phyloP scores from a whole-genome alignment of 2,113 vertebrate species.

The Puntigrus tetrazona region DNA sequence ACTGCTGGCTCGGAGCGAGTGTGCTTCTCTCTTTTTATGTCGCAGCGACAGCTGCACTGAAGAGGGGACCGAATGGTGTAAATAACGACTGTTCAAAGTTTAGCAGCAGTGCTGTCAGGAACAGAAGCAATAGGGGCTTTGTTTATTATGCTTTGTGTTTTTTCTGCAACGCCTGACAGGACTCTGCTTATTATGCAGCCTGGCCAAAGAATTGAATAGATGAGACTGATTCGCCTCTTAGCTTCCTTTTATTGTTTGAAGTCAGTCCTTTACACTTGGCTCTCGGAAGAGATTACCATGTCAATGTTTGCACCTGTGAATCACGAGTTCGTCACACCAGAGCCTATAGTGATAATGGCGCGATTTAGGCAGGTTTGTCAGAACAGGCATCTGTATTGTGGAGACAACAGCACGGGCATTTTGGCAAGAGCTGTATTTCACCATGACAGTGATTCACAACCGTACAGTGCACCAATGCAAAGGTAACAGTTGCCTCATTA shows the following conservation, averaged over 20 bases:
- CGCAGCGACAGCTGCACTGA: slow-evolving; percentile 67
- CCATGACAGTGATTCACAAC: slow-evolving; percentile 43
- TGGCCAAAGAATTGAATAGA: slow-evolving; percentile 60
- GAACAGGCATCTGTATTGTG: slow-evolving; percentile 32
- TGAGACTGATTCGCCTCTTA: slow-evolving; percentile 55
- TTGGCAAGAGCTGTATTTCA: slow-evolving; percentile 39
- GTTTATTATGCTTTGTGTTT: slow-evolving; percentile 68
- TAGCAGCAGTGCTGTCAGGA: slow-evolving; percentile 64
- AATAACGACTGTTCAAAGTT: slow-evolving; percentile 67
- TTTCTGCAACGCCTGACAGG: slow-evolving; percentile 64
- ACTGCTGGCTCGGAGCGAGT: slow-evolving; percentile 28
- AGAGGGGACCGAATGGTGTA: slow-evolving; percentile 55
- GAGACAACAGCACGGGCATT: slow-evolving; percentile 17
- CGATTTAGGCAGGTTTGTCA: slow-evolving; percentile 20
- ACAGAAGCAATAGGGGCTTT: slow-evolving; percentile 64
- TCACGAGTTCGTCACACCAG: slow-evolving; percentile 59
- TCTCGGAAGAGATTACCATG: slow-evolving; percentile 71
- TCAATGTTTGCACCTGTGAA: slow-evolving; percentile 68
- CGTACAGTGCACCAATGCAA: slow-evolving; percentile 33
- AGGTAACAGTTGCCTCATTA: slow-evolving; percentile 39
- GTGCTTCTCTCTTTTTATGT: slow-evolving; percentile 57
- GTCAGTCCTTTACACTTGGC: slow-evolving; percentile 48
- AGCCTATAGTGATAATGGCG: slow-evolving; percentile 56
- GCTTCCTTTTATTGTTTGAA: slow-evolving; percentile 61
- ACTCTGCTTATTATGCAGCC: slow-evolving; percentile 58